phyloP scores from a whole-genome alignment of 1,140 invertebrate species.

The Ganaspis sp. region DNA sequence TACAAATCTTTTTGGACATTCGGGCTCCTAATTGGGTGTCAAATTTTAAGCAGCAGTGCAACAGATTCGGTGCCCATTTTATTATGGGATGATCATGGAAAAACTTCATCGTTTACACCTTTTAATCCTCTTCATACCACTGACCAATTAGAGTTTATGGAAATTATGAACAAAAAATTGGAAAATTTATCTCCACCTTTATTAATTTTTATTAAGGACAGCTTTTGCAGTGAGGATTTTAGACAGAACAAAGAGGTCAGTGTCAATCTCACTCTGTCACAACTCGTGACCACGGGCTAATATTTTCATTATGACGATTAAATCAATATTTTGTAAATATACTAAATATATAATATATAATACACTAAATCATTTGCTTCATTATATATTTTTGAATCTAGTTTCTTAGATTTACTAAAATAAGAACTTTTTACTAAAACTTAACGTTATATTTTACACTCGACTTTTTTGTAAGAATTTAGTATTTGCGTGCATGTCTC shows the following conservation, averaged over 20 bases:
- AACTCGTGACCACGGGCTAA: slow-evolving; percentile 18
- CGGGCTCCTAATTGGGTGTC: slow-evolving; percentile 35
- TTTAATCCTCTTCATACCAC: slow-evolving; percentile 60
- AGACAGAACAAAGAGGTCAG: slow-evolving; percentile 62
- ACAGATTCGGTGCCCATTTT: slow-evolving; percentile 60
- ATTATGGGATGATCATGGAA: slow-evolving; percentile 58
- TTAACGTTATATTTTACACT: no score
- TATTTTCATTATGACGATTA: slow-evolving; percentile 8
- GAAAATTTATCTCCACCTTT: slow-evolving; percentile 48
- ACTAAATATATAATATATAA: no score
- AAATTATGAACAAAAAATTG: slow-evolving; percentile 51
- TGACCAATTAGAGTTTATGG: slow-evolving; percentile 56
- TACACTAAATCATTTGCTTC: no score
- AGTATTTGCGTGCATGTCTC: no score
- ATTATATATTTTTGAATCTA: background rate
- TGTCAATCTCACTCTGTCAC: slow-evolving; percentile 4
- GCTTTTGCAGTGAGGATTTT: slow-evolving; percentile 68
- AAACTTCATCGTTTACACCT: slow-evolving; percentile 35
- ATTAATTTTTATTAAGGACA: slow-evolving; percentile 61
- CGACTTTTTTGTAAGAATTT: no score
- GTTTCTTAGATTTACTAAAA: no score
- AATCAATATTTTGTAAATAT: background rate
- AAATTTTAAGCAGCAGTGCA: slow-evolving; percentile 41
- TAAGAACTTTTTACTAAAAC: no score
- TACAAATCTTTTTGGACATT: slow-evolving; percentile 38